phyloP scores from a whole-genome alignment of 2,888 invertebrate species.

The Drosophila yooni region DNA sequence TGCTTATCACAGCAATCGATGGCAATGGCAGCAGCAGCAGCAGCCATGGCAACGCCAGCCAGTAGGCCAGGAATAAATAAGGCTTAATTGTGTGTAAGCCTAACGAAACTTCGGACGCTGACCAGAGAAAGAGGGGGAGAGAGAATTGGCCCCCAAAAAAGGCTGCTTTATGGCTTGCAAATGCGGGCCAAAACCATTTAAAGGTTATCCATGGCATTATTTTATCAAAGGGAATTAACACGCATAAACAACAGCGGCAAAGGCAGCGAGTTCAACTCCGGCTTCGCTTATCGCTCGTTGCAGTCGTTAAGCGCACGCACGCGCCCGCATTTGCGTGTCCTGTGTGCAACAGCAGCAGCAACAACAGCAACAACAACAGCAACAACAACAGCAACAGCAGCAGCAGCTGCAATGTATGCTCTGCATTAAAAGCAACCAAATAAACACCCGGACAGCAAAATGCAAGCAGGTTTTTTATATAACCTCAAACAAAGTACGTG shows the following conservation, averaged over 20 bases:
- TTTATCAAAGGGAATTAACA: slow-evolving; percentile 81
- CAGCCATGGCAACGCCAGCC: slow-evolving; percentile 20
- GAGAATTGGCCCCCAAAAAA: slow-evolving; percentile 23
- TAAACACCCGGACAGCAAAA: slow-evolving; percentile 1
- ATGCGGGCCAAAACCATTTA: slow-evolving; percentile 79
- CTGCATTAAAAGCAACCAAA: slow-evolving; percentile 62
- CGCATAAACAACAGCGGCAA: slow-evolving; percentile 71
- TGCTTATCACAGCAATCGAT: slow-evolving; percentile 81
- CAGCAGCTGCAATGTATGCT: slow-evolving; percentile 30
- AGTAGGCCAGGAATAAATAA: slow-evolving; percentile 74
- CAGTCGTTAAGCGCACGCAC: slow-evolving; percentile 79
- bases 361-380: background rate
- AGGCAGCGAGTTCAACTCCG: slow-evolving; percentile 21
- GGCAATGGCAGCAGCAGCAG: slow-evolving; percentile 9
- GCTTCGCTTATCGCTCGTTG: slow-evolving; percentile 66
- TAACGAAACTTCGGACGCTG: slow-evolving; percentile 28
- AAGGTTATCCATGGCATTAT: slow-evolving; percentile 81
- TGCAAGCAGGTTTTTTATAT: background rate
- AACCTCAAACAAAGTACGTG: background rate
- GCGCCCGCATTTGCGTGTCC: slow-evolving; percentile 73
- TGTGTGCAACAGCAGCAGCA: slow-evolving; percentile 49
- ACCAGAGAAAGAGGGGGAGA: background rate
- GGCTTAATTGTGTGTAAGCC: slow-evolving; percentile 76
- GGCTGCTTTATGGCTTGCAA: slow-evolving; percentile 55
- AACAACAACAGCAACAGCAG: slow-evolving; percentile 8